Evolutionary conservation across 2,888 invertebrate genomes (phyloP).

Genomic region (Lypha dubia): DNA sequence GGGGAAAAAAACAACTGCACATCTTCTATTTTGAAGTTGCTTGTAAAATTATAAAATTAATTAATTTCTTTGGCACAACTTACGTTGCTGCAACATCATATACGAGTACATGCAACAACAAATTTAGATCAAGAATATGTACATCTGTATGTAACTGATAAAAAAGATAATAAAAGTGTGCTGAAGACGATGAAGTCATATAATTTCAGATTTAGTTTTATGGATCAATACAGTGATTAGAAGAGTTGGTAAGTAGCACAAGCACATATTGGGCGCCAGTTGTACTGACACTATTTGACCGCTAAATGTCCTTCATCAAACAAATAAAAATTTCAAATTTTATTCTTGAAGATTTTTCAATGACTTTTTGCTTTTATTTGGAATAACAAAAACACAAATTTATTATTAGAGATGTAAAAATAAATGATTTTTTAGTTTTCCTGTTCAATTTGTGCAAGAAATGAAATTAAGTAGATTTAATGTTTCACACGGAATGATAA

Average conservation of each 20-base stretch:
- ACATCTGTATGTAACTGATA: conserved; percentile 38
- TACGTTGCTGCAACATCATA: conserved; percentile 45
- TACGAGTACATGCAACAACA: neutral
- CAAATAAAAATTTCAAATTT: neutral
- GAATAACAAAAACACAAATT: neutral
- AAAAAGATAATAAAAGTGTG: conserved; percentile 23
- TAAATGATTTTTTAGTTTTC: too few species aligned
- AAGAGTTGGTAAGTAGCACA: conserved; percentile 38
- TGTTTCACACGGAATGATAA: too few species aligned
- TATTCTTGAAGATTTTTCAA: neutral
- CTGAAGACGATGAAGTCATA: conserved; percentile 45
- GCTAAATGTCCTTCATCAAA: neutral
- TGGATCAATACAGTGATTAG: conserved; percentile 20
- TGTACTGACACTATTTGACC: conserved; percentile 16
- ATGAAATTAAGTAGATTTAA: too few species aligned
- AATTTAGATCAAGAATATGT: conserved; percentile 24
- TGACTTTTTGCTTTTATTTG: neutral
- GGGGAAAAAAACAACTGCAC: too few species aligned
- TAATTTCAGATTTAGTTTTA: conserved; percentile 52
- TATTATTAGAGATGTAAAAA: neutral
- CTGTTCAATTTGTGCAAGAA: too few species aligned
- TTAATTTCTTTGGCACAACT: conserved; percentile 26
- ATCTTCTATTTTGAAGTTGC: too few species aligned
- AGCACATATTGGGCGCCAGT: conserved; percentile 40
- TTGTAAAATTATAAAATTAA: conserved; percentile 30